Percentiles rank a stretch among this genome's conserved stretches.
Evolutionary conservation across 1,140 invertebrate species (phyloP).

Genomic region (Hylaeus volcanicus): DNA sequence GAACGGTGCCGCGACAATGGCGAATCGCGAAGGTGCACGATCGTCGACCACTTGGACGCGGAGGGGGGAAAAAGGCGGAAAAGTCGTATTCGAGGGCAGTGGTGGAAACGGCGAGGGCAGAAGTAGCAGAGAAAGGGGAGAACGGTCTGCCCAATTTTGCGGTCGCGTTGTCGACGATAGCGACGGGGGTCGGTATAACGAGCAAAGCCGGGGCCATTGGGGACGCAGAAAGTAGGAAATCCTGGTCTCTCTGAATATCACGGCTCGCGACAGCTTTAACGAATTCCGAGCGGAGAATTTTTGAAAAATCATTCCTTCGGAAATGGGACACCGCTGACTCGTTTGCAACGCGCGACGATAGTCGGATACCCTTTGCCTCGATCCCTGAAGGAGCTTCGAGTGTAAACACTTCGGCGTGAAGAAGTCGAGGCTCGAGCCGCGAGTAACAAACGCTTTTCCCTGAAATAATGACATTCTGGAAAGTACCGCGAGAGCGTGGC

Average conservation of each 20-base stretch:
- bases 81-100: conserved; percentile 2
- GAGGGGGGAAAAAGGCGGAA: background rate
- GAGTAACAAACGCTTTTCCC: conserved; percentile 30
- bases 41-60: background rate
- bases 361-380: background rate
- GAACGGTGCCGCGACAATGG: background rate
- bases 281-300: conserved; percentile 43
- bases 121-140: background rate
- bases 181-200: background rate
- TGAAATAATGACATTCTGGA: conserved; percentile 42
- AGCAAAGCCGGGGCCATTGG: background rate
- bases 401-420: conserved; percentile 33
- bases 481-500: background rate
- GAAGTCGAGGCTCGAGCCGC: conserved; percentile 10
- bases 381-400: conserved; percentile 2
- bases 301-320: conserved; percentile 28
- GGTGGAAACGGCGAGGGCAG: background rate
- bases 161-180: conserved; percentile 28
- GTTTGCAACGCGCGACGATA: background rate
- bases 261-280: conserved; percentile 33
- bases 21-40: background rate
- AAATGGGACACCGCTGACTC: background rate
- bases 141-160: conserved; percentile 48
- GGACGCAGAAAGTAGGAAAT: conserved; percentile 34
- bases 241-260: background rate